Evolutionary conservation across 2,888 invertebrate species (phyloP).

Genomic region (Hedya salicella): DNA sequence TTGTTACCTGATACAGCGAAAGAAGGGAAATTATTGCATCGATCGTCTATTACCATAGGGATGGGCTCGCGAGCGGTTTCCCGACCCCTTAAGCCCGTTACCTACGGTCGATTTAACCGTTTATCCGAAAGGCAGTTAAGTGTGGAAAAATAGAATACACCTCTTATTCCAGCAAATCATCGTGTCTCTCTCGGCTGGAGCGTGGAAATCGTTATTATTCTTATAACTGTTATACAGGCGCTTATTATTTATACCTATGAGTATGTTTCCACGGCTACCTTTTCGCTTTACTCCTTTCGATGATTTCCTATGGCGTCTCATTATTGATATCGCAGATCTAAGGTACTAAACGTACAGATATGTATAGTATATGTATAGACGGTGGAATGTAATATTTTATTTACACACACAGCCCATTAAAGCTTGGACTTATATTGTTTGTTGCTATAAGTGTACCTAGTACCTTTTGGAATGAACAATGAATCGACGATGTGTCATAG

Average conservation of each 20-base stretch:
- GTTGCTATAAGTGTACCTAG: too few species aligned
- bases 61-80: slow-evolving; percentile 13
- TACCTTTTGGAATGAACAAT: too few species aligned
- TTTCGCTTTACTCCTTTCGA: too few species aligned
- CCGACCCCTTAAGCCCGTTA: slow-evolving; percentile 8
- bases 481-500: too few species aligned
- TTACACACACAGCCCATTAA: too few species aligned
- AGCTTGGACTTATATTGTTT: too few species aligned
- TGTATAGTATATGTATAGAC: too few species aligned
- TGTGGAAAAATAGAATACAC: slow-evolving; percentile 9
- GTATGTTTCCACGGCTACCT: too few species aligned
- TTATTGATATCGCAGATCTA: too few species aligned
- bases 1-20: slow-evolving; percentile 11
- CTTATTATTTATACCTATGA: neutral
- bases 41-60: slow-evolving; percentile 19
- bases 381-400: too few species aligned
- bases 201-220: neutral
- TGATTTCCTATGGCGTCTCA: too few species aligned
- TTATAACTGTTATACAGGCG: neutral
- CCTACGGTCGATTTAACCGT: slow-evolving; percentile 8
- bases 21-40: slow-evolving; percentile 11
- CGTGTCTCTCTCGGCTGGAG: neutral
- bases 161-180: slow-evolving; percentile 13
- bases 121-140: slow-evolving; percentile 12
- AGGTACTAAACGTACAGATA: too few species aligned